Percentiles rank a stretch among this genome's conserved stretches.
Conservation (phyloP, 2,888 invertebrate genomes). For the Acleris cristana region DNA sequence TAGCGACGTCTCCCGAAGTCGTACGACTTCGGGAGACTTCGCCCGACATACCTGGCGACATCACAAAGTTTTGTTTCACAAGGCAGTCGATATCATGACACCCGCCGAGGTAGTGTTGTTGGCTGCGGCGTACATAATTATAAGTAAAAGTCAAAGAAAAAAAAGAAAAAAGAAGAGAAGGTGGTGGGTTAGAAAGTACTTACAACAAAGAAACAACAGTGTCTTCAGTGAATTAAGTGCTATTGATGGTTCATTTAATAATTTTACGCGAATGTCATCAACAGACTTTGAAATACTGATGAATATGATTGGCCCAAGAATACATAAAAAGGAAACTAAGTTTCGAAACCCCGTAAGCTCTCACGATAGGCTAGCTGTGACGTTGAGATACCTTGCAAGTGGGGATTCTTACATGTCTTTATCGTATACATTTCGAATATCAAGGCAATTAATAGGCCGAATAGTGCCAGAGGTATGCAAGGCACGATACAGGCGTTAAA, state of each 20-base stretch:
- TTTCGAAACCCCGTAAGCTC: constrained; percentile 16
- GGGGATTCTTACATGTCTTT: too few species aligned
- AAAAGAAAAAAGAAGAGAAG: constrained; percentile 13
- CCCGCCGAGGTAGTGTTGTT: constrained; percentile 17
- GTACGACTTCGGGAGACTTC: constrained; percentile 1
- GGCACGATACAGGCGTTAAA: constrained; percentile 19
- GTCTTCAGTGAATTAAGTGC: background rate
- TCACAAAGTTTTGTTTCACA: constrained; percentile 13
- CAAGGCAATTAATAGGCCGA: constrained; percentile 21
- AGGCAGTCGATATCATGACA: constrained; percentile 17
- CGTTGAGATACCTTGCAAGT: too few species aligned
- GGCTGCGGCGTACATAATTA: constrained; percentile 17
- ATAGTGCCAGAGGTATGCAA: constrained; percentile 16
- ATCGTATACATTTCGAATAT: constrained; percentile 10
- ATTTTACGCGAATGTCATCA: constrained; percentile 15
- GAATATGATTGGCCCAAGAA: constrained; percentile 16
- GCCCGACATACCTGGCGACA: constrained; percentile 16
- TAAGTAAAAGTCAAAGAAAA: constrained; percentile 13
- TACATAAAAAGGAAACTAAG: constrained; percentile 13
- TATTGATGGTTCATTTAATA: constrained; percentile 10
- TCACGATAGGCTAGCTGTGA: background rate
- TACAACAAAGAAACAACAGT: too few species aligned
- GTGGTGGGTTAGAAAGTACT: constrained; percentile 1
- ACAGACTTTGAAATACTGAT: constrained; percentile 18
- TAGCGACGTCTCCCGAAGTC: too few species aligned